Evolutionary conservation across 2,888 invertebrate species (phyloP), one percentile per base, ranked within the genome.

Genomic region (Lutraria lutraria): DNA sequence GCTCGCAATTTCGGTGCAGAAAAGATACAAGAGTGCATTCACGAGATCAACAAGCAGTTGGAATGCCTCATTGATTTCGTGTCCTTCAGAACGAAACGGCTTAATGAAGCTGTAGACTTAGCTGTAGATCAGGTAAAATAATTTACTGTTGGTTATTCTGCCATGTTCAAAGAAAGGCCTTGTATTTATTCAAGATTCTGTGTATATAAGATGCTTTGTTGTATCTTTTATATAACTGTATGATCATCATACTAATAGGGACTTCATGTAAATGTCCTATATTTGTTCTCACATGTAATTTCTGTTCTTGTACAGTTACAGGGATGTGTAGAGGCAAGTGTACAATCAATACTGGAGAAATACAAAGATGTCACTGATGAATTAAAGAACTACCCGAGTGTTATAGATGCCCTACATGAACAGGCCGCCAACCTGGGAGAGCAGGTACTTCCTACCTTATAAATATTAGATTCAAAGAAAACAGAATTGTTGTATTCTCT

Each of bases 291-390:
- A 2, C 8, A 43, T 43, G 43, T 43, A 43, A 43, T 43, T 43
- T 43, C 25, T 68, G 25, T 60, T 8, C n/a, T 25, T 68, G 25
- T 56, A 56, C 25, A 8, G 29, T 93, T 94, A 63, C 96, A 97
- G 97, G 97, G 99, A 29, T 98, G 99, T 80, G 99, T 99, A 96
- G 99, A 99, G 97, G 99, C 99, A 6, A 99, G 99, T 96, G 99
- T 99, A 0, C 99, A 99, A 97, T 99, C 99, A 81, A 97, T 99
- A 94, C 97, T 99, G 95, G 99, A 99, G 97, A 99, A 99, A 97
- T 99, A 99, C 97, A 99, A 99, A 97, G 99, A 99, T 94, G 99
- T 99, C 10, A 98, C 99, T 6, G 99, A 99, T 95, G 99, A 99
- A 96, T 97, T 99, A 88, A 99, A 99, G 97, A 99, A 98, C 96